These are phyloP conservation scores for Erynnis tages DNA, from an alignment of 2,888 invertebrate genomes.

Conservation along the genomic window DNA sequence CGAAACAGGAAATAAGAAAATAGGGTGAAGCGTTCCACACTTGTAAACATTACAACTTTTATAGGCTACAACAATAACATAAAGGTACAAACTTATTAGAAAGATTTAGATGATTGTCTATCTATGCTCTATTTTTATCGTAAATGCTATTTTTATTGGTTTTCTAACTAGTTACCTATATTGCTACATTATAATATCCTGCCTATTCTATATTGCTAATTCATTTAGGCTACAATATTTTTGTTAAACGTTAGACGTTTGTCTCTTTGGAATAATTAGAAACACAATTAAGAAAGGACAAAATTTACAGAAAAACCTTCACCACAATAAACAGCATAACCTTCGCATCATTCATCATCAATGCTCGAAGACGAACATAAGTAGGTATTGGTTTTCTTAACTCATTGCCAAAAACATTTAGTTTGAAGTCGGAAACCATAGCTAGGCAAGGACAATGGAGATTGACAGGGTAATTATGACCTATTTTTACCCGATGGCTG, in stretches of 20 bases:
- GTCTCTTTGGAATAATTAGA: too few species aligned
- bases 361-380: background rate
- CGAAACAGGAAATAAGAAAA: conserved; percentile 10
- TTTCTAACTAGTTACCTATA: too few species aligned
- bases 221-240: too few species aligned
- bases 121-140: too few species aligned
- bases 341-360: background rate
- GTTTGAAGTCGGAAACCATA: conserved; percentile 8
- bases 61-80: background rate
- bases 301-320: too few species aligned
- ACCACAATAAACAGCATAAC: background rate
- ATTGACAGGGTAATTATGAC: conserved; percentile 31
- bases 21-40: background rate
- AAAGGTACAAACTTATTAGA: too few species aligned
- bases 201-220: too few species aligned
- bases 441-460: conserved; percentile 18
- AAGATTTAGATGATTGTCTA: too few species aligned
- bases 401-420: conserved; percentile 15
- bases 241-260: too few species aligned
- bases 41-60: background rate
- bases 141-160: too few species aligned
- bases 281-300: too few species aligned
- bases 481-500: conserved; percentile 16
- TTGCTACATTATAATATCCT: too few species aligned
- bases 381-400: background rate